These are phyloP conservation scores for Myrmophylax atrothorax DNA, from an alignment of 2,113 vertebrate species.

Conservation along the genomic window DNA sequence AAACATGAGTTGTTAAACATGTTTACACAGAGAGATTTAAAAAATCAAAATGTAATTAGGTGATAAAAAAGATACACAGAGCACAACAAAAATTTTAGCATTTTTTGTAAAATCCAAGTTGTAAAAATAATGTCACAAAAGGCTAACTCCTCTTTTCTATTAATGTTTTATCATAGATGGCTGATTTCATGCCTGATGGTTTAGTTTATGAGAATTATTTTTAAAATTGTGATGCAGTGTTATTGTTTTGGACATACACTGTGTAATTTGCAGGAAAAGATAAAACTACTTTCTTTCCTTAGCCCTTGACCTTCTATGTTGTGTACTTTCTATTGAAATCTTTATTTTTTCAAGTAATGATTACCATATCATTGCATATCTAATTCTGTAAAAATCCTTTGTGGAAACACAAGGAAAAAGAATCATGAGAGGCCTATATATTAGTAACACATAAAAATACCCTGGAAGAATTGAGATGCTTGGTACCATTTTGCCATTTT, in stretches of 20 bases:
- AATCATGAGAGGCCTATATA: not conserved
- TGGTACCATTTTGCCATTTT: not conserved
- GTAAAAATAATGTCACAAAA: not conserved
- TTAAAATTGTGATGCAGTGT: not conserved
- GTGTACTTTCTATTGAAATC: not conserved
- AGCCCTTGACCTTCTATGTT: not conserved
- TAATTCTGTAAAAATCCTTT: not conserved
- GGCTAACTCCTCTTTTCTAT: not conserved
- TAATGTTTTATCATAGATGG: not conserved
- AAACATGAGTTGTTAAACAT: not conserved
- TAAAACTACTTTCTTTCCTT: not conserved
- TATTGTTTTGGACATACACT: not conserved
- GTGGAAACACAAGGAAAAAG: not conserved
- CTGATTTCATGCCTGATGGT: not conserved
- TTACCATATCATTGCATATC: not conserved
- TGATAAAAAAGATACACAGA: not conserved
- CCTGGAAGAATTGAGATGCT: not conserved
- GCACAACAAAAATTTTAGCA: not conserved
- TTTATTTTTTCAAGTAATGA: not conserved
- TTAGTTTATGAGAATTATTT: not conserved
- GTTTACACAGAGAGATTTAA: not conserved
- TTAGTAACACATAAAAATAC: not conserved
- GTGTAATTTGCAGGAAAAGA: not conserved
- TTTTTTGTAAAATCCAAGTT: not conserved
- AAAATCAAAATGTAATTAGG: not conserved